phyloP scores from a whole-genome alignment of 2,888 invertebrate genomes.

The Anoplius nigerrimus region DNA sequence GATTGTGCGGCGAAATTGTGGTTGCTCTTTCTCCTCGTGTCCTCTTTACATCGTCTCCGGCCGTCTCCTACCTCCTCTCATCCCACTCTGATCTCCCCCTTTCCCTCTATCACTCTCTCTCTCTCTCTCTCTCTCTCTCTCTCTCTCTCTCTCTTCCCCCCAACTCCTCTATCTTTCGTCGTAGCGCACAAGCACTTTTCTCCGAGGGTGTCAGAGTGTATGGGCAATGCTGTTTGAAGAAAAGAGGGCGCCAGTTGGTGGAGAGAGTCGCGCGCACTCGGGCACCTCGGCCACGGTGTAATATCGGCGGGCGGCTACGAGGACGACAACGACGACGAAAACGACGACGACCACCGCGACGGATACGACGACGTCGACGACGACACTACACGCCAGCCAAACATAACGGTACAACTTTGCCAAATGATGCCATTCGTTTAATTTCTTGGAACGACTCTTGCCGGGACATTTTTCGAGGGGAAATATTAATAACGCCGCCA shows the following conservation, averaged over 20 bases:
- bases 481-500: neutral
- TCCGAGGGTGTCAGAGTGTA: conserved; percentile 47
- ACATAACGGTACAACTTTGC: conserved; percentile 62
- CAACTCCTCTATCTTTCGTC: conserved; percentile 12
- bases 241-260: conserved; percentile 59
- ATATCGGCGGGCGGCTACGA: conserved; percentile 41
- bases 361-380: neutral
- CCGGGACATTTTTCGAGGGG: neutral
- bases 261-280: conserved; percentile 20
- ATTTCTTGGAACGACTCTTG: conserved; percentile 65
- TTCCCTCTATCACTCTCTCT: conserved; percentile 2
- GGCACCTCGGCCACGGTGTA: conserved; percentile 35
- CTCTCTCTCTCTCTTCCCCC: conserved; percentile 19
- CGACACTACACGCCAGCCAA: conserved; percentile 42
- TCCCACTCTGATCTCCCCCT: conserved; percentile 20
- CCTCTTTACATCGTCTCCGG: conserved; percentile 46
- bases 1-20: conserved; percentile 63
- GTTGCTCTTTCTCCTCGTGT: conserved; percentile 48
- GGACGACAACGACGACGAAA: no score
- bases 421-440: conserved; percentile 72
- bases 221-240: conserved; percentile 35
- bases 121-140: conserved; percentile 13
- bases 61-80: conserved; percentile 20
- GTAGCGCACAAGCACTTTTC: conserved; percentile 49
- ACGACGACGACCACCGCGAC: no score